These are phyloP conservation scores for Drosophila mulleri DNA, from an alignment of 2,888 invertebrate genomes.

Conservation along the genomic window DNA sequence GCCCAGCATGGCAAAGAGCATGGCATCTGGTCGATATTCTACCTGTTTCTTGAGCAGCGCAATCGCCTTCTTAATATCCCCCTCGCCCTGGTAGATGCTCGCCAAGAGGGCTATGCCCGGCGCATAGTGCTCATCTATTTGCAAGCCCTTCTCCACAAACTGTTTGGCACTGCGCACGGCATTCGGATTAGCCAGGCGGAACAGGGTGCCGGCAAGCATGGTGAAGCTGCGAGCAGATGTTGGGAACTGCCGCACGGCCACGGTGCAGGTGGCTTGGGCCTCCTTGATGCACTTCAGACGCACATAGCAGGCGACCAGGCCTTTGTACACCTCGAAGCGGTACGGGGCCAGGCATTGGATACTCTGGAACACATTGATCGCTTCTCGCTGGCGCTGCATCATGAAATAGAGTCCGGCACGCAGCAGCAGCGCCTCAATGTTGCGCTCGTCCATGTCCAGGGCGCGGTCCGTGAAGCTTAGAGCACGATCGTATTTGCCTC, in stretches of 20 bases:
- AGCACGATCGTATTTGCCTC: slow-evolving; percentile 88
- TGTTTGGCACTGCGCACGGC: slow-evolving; percentile 86
- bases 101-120: slow-evolving; percentile 91
- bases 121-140: slow-evolving; percentile 89
- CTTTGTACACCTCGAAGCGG: slow-evolving; percentile 90
- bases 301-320: slow-evolving; percentile 91
- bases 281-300: slow-evolving; percentile 89
- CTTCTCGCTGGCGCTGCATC: slow-evolving; percentile 80
- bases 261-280: slow-evolving; percentile 90
- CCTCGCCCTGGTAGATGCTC: slow-evolving; percentile 89
- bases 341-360: slow-evolving; percentile 81
- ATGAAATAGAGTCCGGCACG: slow-evolving; percentile 86
- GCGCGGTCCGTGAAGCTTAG: slow-evolving; percentile 91
- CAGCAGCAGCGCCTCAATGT: slow-evolving; percentile 90
- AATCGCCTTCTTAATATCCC: slow-evolving; percentile 89
- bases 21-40: slow-evolving; percentile 77
- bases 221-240: slow-evolving; percentile 90
- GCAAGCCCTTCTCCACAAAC: slow-evolving; percentile 90
- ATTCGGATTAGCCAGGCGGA: slow-evolving; percentile 87
- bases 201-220: slow-evolving; percentile 90
- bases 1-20: slow-evolving; percentile 82
- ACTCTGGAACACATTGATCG: slow-evolving; percentile 76
- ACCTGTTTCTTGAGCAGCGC: slow-evolving; percentile 89
- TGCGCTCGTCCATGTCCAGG: slow-evolving; percentile 87
- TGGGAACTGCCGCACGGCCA: slow-evolving; percentile 90